Evolutionary conservation across 2,113 vertebrate species (phyloP), one percentile per base, ranked within the genome.

Genomic region (Platysternon megacephalum): DNA sequence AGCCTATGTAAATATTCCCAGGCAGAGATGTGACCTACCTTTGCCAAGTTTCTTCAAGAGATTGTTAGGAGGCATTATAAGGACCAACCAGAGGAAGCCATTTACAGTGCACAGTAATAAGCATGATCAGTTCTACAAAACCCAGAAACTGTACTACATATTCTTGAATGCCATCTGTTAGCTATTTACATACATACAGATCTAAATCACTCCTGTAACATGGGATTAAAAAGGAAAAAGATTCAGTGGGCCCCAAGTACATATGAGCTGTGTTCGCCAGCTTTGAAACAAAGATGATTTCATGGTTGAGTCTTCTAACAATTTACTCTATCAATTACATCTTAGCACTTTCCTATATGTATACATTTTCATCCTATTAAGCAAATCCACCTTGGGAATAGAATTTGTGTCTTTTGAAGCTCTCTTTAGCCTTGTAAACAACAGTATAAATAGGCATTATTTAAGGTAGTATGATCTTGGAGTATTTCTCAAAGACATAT

Each of bases 381-480:
- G 89, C 19, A 94, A 97, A 97, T 91, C 91, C 91, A 87, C 78
- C 86, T 93, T 88, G 78, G 74, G 51, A 96, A 90, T 89, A 97
- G 84, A 95, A 97, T 95, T 92, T 82, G 16, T 56, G 35, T 93
- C 84, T 89, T 94, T 94, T 93, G 76, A 93, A 94, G 24, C 87
- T 90, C 86, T 96, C 93, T 90, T 95, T 94, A 93, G 80, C 82
- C 94, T 90, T 87, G 85, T 95, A 96, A 96, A 94, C 85, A 93
- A 84, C n/a, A 90, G 89, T 79, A 87, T 65, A n/a, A 95, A 95
- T 94, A 87, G 28, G 16, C 65, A 68, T 84, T 92, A 87, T 94
- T 95, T 91, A 95, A 91, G 42, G 32, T 24, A 96, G 93, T 87
- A 95, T 90, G 82, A 97, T 93, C 52, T 92, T 85, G 3, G 12